phyloP scores from a whole-genome alignment of 23 tunicate species.

The Aplidium turbinatum region DNA sequence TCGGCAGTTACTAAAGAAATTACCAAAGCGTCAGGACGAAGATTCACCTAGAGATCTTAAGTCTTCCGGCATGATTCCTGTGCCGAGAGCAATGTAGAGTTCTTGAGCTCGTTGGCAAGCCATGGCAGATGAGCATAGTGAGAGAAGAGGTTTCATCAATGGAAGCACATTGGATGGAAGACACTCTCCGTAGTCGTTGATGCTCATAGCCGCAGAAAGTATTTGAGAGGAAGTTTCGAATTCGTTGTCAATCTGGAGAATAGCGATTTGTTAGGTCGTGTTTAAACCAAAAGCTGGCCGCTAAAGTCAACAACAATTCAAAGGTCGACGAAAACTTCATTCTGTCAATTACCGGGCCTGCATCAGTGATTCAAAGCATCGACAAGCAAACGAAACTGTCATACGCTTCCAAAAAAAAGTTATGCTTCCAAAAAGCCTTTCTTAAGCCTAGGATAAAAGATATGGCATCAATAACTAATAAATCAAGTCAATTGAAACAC shows the following conservation, averaged over 20 bases:
- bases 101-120: slow-evolving; percentile 45
- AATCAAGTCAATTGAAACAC: not conserved
- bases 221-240: slow-evolving; percentile 23
- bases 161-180: slow-evolving; percentile 28
- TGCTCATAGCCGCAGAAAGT: not conserved
- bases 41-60: slow-evolving; percentile 7
- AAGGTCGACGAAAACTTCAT: too few relatives aligned
- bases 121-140: slow-evolving; percentile 42
- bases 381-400: too few relatives aligned
- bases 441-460: too few relatives aligned
- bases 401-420: too few relatives aligned
- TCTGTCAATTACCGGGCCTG: too few relatives aligned
- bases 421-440: too few relatives aligned
- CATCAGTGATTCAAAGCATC: too few relatives aligned
- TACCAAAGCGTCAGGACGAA: not conserved
- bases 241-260: slow-evolving; percentile 33
- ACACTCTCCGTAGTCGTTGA: not conserved
- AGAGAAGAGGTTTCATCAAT: slow-evolving; percentile 38
- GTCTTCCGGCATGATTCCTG: slow-evolving; percentile 29
- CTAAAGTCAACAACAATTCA: too few relatives aligned
- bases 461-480: not conserved
- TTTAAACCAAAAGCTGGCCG: too few relatives aligned
- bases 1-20: not conserved
- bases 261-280: not conserved
- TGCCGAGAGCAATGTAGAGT: slow-evolving; percentile 39